Evolutionary conservation across 2,888 invertebrate species (phyloP).

Genomic region (Sturmia bella): DNA sequence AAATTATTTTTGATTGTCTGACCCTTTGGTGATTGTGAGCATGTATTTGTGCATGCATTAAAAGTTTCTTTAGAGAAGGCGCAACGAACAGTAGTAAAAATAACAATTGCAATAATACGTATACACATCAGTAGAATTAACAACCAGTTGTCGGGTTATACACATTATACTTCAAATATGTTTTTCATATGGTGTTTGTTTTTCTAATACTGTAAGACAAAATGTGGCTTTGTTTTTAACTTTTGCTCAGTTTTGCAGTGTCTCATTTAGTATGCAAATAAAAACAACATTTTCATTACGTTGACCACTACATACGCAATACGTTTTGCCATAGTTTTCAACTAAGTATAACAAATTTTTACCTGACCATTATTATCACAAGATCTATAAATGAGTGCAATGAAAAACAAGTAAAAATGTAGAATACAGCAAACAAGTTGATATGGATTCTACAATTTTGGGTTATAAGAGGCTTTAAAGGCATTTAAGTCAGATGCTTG

Average conservation of each 20-base stretch:
- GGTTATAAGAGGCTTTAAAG: no score
- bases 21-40: constrained; percentile 6
- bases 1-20: constrained; percentile 24
- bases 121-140: constrained; percentile 59
- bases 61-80: constrained; percentile 42
- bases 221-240: constrained; percentile 16
- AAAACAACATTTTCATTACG: constrained; percentile 46
- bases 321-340: not conserved
- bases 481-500: no score
- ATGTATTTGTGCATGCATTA: constrained; percentile 58
- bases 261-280: constrained; percentile 71
- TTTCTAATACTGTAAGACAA: constrained; percentile 21
- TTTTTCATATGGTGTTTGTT: constrained; percentile 5
- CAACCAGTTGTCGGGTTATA: constrained; percentile 54
- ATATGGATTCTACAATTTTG: not conserved
- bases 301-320: constrained; percentile 8
- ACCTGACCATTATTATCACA: constrained; percentile 63
- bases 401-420: not conserved
- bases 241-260: constrained; percentile 57
- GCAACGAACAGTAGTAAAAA: constrained; percentile 34
- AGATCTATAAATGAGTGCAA: constrained; percentile 35
- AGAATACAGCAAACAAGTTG: constrained; percentile 27
- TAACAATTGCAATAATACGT: constrained; percentile 61
- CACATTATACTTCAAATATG: constrained; percentile 53
- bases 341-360: constrained; percentile 42